These are phyloP conservation scores for Cryptus armator DNA, from an alignment of 2,888 invertebrate genomes.

Conservation along the genomic window DNA sequence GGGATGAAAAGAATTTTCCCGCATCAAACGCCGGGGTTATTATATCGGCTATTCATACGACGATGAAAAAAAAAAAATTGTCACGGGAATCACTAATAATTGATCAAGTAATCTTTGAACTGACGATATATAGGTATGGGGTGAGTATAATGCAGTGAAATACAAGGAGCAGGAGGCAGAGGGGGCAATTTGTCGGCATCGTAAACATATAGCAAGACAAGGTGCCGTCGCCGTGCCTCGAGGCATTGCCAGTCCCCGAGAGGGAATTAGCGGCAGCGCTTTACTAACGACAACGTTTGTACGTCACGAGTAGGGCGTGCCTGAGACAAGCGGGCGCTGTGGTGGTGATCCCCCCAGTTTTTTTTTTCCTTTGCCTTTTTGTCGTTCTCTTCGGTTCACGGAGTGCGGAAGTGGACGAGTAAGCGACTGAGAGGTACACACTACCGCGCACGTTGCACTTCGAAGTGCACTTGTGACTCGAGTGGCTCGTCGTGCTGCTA, in stretches of 20 bases:
- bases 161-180: neutral
- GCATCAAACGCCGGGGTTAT: constrained; percentile 10
- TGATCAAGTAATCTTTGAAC: constrained; percentile 58
- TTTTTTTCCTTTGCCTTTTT: constrained; percentile 48
- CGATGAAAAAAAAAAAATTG: constrained; percentile 40
- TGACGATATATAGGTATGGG: constrained; percentile 8
- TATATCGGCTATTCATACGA: neutral
- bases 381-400: constrained; percentile 14
- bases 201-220: constrained; percentile 19
- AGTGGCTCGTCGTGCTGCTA: constrained; percentile 64
- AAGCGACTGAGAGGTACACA: constrained; percentile 38
- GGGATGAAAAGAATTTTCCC: neutral
- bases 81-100: constrained; percentile 41
- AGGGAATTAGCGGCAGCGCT: constrained; percentile 59
- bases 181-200: constrained; percentile 31
- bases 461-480: constrained; percentile 68
- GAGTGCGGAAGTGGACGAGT: constrained; percentile 23
- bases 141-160: neutral
- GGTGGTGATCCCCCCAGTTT: constrained; percentile 19
- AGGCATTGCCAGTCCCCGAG: constrained; percentile 27
- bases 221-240: constrained; percentile 1
- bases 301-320: constrained; percentile 62
- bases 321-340: constrained; percentile 22
- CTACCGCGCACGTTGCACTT: constrained; percentile 59
- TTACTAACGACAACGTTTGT: constrained; percentile 62